Evolutionary conservation across 2,888 invertebrate genomes (phyloP).

Genomic region (Hydrotaea cyrtoneurina): DNA sequence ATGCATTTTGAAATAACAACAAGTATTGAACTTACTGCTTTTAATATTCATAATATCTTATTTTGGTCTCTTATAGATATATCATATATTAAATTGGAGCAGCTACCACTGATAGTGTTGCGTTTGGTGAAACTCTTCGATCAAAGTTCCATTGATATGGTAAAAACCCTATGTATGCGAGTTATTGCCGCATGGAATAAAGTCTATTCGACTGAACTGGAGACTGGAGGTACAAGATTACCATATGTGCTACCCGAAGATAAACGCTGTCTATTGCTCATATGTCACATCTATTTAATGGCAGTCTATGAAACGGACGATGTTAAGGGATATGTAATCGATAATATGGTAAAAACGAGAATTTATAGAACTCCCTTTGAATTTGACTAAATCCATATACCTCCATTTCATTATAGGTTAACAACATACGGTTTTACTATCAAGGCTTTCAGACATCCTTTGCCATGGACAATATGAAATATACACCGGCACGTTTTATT

Average conservation of each 20-base stretch:
- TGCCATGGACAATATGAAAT: conserved; percentile 60
- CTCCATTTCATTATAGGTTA: conserved; percentile 69
- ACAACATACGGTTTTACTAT: conserved; percentile 76
- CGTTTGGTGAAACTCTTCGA: conserved; percentile 77
- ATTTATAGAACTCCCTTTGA: background rate
- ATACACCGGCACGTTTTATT: conserved; percentile 76
- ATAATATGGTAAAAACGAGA: conserved; percentile 73
- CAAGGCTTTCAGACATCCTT: conserved; percentile 71
- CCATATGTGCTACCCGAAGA: conserved; percentile 56
- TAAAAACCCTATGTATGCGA: conserved; percentile 76
- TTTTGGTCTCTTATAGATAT: conserved; percentile 69
- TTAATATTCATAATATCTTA: background rate
- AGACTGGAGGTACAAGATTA: conserved; percentile 36
- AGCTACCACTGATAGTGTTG: conserved; percentile 73
- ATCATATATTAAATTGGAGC: conserved; percentile 72
- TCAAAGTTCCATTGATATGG: conserved; percentile 75
- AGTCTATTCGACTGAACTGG: conserved; percentile 59
- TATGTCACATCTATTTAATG: conserved; percentile 75
- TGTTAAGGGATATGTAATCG: conserved; percentile 75
- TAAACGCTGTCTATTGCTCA: conserved; percentile 69
- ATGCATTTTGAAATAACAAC: background rate
- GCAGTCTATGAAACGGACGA: conserved; percentile 75
- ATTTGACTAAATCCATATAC: background rate
- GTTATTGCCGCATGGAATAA: conserved; percentile 75
- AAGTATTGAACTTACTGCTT: too few relatives aligned